Evolutionary conservation across 2,113 vertebrate species (phyloP), one percentile per base, ranked within the genome.

Genomic region (Melierax canorus): DNA sequence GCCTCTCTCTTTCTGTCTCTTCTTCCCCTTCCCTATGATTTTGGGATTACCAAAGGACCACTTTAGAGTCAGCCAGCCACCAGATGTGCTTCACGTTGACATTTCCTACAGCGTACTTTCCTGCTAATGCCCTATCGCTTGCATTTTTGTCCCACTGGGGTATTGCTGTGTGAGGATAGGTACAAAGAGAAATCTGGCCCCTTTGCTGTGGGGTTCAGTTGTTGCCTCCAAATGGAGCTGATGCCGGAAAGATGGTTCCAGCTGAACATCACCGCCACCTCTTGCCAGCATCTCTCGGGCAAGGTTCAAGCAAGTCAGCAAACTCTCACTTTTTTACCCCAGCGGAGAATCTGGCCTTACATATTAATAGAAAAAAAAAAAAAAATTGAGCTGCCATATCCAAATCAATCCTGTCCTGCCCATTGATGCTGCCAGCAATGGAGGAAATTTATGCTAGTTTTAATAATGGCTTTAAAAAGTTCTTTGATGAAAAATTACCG

Each of bases 401-500:
- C 80, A 75, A 85, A 92, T 96, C 81, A 94, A 58, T 72, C 63
- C 85, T 92, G 58, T 58, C 41, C 32, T 71, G 82, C 46, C 22
- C 68, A 16, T 46, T 82, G 88, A 91, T 90, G 64, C 68, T 96
- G 86, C 90, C 86, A 85, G 83, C 71, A 85, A 63, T 1, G 2
- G 32, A 48, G 63, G 48, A 91, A 95, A 96, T 83, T 94, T 94
- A 94, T 95, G 69, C 51, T 92, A 41, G 38, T 39, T 86, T 92
- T 91, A 94, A 95, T 94, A 95, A 91, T 81, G 64, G 36, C 66
- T 90, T 93, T 59, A 50, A 89, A 95, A 96, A 94, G 79, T 89
- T 75, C 75, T 94, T 69, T 82, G 77, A 90, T 90, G 94, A 92
- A 93, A 94, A 94, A 95, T 96, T 96, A 88, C 88, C 74, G 72